Evolutionary conservation across 1,140 invertebrate genomes (phyloP).

Genomic region (Aporrectodea caliginosa): DNA sequence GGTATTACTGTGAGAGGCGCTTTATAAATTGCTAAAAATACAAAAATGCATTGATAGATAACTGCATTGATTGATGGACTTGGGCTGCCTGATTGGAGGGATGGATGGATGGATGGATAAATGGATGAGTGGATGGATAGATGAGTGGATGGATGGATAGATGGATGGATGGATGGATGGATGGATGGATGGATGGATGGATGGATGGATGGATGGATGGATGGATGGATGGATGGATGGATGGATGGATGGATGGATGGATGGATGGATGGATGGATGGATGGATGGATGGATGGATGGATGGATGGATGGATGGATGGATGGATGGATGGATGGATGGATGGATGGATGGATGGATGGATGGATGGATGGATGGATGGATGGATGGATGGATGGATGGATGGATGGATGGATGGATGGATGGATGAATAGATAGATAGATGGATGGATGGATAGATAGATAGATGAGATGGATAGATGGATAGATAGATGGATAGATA

Average conservation of each 20-base stretch:
- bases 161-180: too few species aligned
- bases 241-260: conserved; percentile 12
- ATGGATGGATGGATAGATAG: too few species aligned
- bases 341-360: conserved; percentile 16
- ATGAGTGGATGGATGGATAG: too few species aligned
- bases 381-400: conserved; percentile 12
- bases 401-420: conserved; percentile 16
- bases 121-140: too few species aligned
- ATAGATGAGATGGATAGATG: too few species aligned
- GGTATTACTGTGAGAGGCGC: too few species aligned
- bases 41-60: not conserved
- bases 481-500: too few species aligned
- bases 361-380: conserved; percentile 10
- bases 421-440: too few species aligned
- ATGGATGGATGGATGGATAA: too few species aligned
- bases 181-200: conserved; percentile 16
- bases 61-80: not conserved
- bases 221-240: conserved; percentile 14
- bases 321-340: conserved; percentile 12
- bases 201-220: conserved; percentile 16
- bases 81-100: not conserved
- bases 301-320: conserved; percentile 12
- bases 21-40: too few species aligned
- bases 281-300: conserved; percentile 14
- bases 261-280: conserved; percentile 12